Base-by-base conservation (phyloP, 2,888 invertebrate genomes). In the Apomyelois bistriatella region DNA sequence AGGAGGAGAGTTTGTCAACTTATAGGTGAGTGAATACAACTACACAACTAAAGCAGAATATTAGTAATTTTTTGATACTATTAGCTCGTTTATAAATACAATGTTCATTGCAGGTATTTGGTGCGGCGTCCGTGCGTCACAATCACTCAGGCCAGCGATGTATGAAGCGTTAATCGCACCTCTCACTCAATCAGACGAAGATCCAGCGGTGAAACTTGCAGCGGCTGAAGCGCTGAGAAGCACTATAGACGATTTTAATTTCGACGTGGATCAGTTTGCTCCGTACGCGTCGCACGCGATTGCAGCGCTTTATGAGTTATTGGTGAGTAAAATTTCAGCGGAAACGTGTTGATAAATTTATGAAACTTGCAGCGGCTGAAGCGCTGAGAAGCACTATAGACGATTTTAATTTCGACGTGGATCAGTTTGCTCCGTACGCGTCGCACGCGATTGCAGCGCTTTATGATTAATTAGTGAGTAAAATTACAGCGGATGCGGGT, bases 161-260 rank as follows among this genome's bases (percentile, higher is more conserved):
- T 98, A 98, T 75, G 93, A 93, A 58, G 92, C 95, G 1, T 91
- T 96, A 54, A 87, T 97, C 16, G 94, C 94, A 64, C 92, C 97
- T 16, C 86, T 98, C 47, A 70, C 83, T 0, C 64, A 78, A 0
- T 48, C 61, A 0, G 92, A 93, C 38, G 97, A 98, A 79, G 98
- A 98, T 76, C 93, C 97, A 70, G 97, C 97, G 1, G 97, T 98
- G 30, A 93, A 97, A 68, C 85, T 98, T 57, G 95, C 97, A 1
- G 95, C 98, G 4, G 96, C 97, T 0, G 94, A 95, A 61, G 95
- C 98, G 0, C 88, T 99, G 4, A 94, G 95, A 75, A 92, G 93
- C 65, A 94, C 96, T 0, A 94, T 98, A 36, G 97, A 98, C 68
- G 98, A 98, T 82, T 98, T 98, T 87, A 96, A 97, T 73, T 99